Evolutionary conservation across 1,140 invertebrate species (phyloP), one percentile per base, ranked within the genome.

Genomic region (Procambarus virginalis): DNA sequence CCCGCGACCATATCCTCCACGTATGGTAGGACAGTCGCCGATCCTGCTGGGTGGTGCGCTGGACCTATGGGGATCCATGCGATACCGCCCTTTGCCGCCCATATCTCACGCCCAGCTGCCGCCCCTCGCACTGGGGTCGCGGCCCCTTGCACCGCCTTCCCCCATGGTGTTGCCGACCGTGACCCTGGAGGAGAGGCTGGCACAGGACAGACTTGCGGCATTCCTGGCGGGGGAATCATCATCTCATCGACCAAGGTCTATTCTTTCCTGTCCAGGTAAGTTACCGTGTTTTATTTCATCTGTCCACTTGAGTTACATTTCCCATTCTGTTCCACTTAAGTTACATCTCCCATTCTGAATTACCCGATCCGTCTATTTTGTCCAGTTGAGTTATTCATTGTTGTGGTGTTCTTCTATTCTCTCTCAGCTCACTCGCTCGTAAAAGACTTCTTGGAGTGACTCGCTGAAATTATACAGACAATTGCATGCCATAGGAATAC

Each of bases 261-360:
- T 89, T 14, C 75, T 89, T 14, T 84, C 87, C 12, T 89, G 88
- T 46, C 88, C 88, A 46, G 88, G 88, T 89, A 20, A 89, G 87
- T 89, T 55, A 55, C 51, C 12, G 51, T 55, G 8, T 9, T 12
- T 12, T 3, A 12, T 55, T 34, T 1, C 34, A 34, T 34, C 34
- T 34, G 34, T 34, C 34, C 34, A 34, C 34, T 34, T 34, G 34
- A 34, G 34, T 34, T 34, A 34, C 34, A 34, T 34, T 34, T 34
- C 34, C 34, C 34, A 34, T 34, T 34, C 34, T 34, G 34, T 34
- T 34, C 34, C 34, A 34, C 1, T 34, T 34, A 34, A 34, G 34
- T 34, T 34, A 34, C 34, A 34, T 34, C 34, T 34, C 34, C 34
- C 34, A 34, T 34, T 34, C 34, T 34, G 34, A 34, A 34, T 34